Percentiles rank a stretch among this genome's conserved stretches.
These are phyloP conservation scores for Propithecus perrieri DNA, from an alignment of 2,797 vertebrate species.

Conservation along the genomic window DNA sequence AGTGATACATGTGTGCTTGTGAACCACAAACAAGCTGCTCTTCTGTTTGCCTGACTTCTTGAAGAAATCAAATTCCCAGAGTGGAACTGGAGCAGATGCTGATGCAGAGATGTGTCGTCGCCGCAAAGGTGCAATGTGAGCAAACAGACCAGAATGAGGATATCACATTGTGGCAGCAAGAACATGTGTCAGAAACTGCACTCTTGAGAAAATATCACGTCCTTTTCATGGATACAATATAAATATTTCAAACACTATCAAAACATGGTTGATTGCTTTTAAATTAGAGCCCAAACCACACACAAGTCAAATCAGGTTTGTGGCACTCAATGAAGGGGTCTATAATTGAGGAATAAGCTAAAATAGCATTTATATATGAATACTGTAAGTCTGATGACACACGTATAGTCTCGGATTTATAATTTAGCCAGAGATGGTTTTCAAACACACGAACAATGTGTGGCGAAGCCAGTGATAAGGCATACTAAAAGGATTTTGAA, in stretches of 20 bases:
- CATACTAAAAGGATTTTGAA: conserved; percentile 59
- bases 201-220: conserved; percentile 58
- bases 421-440: conserved; percentile 45
- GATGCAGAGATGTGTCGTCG: background rate
- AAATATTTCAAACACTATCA: background rate
- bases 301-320: conserved; percentile 36
- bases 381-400: background rate
- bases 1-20: conserved; percentile 57
- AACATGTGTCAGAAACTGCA: conserved; percentile 70
- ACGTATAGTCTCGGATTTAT: background rate
- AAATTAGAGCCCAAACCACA: conserved; percentile 64
- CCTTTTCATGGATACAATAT: conserved; percentile 45
- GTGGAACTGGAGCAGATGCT: conserved; percentile 39
- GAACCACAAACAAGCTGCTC: conserved; percentile 36
- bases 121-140: background rate
- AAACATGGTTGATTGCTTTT: conserved; percentile 47
- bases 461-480: conserved; percentile 60
- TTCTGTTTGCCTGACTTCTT: background rate
- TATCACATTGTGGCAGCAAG: conserved; percentile 57
- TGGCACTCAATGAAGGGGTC: background rate
- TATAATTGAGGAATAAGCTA: background rate
- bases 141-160: conserved; percentile 55
- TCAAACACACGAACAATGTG: conserved; percentile 17
- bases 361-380: background rate
- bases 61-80: conserved; percentile 20